Percentiles rank a stretch among this genome's conserved stretches.
These are phyloP conservation scores for Spheniscus mendiculus DNA, from an alignment of 2,113 vertebrate species.

Conservation along the genomic window DNA sequence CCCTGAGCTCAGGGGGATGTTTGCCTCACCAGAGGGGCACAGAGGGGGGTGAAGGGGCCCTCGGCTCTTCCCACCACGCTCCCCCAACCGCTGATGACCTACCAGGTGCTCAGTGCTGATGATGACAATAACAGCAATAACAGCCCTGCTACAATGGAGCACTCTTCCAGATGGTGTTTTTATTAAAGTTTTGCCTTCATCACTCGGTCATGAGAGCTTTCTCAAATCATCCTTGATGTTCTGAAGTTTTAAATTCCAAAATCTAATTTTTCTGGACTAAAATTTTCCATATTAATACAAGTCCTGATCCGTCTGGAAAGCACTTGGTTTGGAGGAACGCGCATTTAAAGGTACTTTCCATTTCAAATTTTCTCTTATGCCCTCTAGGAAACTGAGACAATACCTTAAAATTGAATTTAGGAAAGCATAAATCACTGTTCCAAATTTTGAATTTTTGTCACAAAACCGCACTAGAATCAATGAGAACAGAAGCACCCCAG, in stretches of 20 bases:
- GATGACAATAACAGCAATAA: not conserved
- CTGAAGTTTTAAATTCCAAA: not conserved
- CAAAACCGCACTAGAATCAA: not conserved
- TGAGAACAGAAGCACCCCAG: not conserved
- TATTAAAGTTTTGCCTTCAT: not conserved
- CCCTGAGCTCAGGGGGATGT: not conserved
- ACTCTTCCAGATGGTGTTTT: not conserved
- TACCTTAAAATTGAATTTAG: not conserved
- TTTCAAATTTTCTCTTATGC: not conserved
- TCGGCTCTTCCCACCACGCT: not conserved
- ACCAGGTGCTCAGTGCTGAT: not conserved
- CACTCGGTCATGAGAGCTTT: not conserved
- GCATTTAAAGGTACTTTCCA: not conserved
- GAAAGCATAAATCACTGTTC: not conserved
- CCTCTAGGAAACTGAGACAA: not conserved
- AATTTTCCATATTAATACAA: not conserved
- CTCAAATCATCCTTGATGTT: not conserved
- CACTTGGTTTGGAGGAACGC: not conserved
- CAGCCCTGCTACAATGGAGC: fast-evolving
- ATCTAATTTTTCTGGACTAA: not conserved
- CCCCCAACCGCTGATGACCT: not conserved
- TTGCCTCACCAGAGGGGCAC: not conserved
- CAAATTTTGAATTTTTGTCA: not conserved
- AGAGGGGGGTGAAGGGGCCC: not conserved
- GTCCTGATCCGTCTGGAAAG: not conserved